These are phyloP conservation scores for Xanthorhoe spadicearia DNA, from an alignment of 2,888 invertebrate genomes.

Conservation along the genomic window DNA sequence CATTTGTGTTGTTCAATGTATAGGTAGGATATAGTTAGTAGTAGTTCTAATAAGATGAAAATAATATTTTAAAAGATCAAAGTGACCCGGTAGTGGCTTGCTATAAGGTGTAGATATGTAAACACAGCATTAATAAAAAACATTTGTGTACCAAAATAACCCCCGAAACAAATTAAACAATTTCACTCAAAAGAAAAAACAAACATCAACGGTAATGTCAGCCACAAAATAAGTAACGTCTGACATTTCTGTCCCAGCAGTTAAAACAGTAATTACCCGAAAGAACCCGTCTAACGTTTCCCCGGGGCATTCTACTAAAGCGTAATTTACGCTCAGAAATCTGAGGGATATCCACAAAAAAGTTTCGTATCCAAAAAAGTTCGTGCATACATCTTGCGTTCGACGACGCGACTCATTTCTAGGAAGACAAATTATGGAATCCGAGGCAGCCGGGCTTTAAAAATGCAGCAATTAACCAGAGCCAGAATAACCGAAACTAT, in stretches of 20 bases:
- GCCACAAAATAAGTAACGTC: conserved; percentile 73
- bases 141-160: conserved; percentile 41
- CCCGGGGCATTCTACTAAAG: conserved; percentile 79
- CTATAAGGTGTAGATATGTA: background rate
- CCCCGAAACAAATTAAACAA: conserved; percentile 40
- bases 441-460: conserved; percentile 76
- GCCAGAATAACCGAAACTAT: conserved; percentile 73
- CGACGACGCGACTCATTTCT: conserved; percentile 85
- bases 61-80: background rate
- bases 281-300: conserved; percentile 80
- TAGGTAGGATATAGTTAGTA: too few species aligned
- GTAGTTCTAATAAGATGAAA: background rate
- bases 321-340: conserved; percentile 82
- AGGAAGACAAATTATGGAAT: conserved; percentile 83
- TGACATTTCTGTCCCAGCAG: conserved; percentile 80
- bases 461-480: conserved; percentile 82
- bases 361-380: conserved; percentile 48
- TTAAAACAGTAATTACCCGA: conserved; percentile 80
- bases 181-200: conserved; percentile 40
- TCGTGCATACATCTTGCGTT: conserved; percentile 80
- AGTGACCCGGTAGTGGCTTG: background rate
- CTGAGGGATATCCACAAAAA: conserved; percentile 65
- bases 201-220: conserved; percentile 62
- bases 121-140: conserved; percentile 25
- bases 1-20: too few species aligned